phyloP scores from a whole-genome alignment of 2,797 vertebrate genomes.

The Percopsis omiscomaycus region DNA sequence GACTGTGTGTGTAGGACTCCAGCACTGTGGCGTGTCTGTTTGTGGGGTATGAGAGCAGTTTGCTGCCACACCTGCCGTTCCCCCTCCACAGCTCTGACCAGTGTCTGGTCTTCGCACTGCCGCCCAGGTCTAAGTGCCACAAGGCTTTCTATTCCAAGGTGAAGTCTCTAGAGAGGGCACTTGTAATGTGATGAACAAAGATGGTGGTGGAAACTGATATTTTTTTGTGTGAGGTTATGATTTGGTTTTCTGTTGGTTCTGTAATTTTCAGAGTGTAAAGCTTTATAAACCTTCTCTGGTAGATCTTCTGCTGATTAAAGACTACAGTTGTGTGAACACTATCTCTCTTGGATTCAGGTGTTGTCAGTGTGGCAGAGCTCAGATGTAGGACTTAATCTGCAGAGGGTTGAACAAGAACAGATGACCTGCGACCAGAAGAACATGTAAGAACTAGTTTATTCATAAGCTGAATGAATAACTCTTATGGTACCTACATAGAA shows the following conservation, averaged over 20 bases:
- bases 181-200: not conserved
- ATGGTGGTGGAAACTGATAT: not conserved
- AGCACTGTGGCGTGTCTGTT: conserved; percentile 83
- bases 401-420: conserved; percentile 80
- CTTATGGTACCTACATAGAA: too few relatives aligned
- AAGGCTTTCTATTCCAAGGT: conserved; percentile 88
- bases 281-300: not conserved
- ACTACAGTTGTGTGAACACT: not conserved
- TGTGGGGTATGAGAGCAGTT: conserved; percentile 81
- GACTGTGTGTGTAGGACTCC: conserved; percentile 76
- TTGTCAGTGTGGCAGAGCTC: conserved; percentile 84
- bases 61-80: conserved; percentile 87
- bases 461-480: not conserved
- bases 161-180: conserved; percentile 27
- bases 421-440: conserved; percentile 83
- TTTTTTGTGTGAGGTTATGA: not conserved
- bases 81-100: conserved; percentile 81
- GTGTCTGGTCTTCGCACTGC: conserved; percentile 86
- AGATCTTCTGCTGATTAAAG: not conserved
- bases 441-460: conserved; percentile 77
- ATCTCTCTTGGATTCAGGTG: conserved; percentile 76
- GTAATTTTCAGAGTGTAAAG: not conserved
- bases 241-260: not conserved
- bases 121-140: conserved; percentile 87
- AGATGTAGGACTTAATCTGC: conserved; percentile 79